Base-by-base conservation (phyloP, 2,888 invertebrate species). In the Pycnomerus fuliginosus region DNA sequence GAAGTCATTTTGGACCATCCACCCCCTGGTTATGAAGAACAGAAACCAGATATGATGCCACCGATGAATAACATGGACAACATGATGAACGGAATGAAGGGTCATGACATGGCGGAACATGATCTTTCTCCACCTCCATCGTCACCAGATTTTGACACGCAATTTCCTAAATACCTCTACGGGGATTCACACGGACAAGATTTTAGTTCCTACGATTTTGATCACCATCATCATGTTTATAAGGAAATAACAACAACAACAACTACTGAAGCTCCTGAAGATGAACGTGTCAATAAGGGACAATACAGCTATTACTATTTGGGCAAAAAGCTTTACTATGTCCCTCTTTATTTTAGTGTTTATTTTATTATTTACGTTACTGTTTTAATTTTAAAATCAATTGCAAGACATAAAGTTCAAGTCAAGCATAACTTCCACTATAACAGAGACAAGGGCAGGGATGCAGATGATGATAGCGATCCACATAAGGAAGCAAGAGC, bases 291-390 rank as follows among this genome's bases (percentile, higher is more conserved):
- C 4, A 80, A 78, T 60, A 76, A 76, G 55, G 76, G 73, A 65
- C 72, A 71, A 41, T 85, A 83, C 73, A 85, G 85, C 64, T 87
- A 87, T 66, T 87, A 86, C 61, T 85, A 83, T 61, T 75, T 87
- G 46, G 86, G 86, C 2, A 80, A 84, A 56, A 87, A 87, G 61
- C 70, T 87, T 20, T 87, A 85, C 77, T 87, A 86, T 62, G 74
- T 87, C 48, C 87, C 87, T 0, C 68, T 87, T 28, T 87, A 86
- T 67, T 87, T 87, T 64, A 85, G 85, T 63, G 82, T 86, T 8
- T 87, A 82, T 56, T 82, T 82, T 53, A 78, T 82, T 34, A 71
- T 85, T 42, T 87, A 87, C 60, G 83, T 87, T 0, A 83, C 82
- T 1, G 82, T 84, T 11, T 73, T 87, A 15, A 82, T 87, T 44